These are phyloP conservation scores for Clanis bilineata DNA, from an alignment of 2,888 invertebrate genomes.

Conservation along the genomic window DNA sequence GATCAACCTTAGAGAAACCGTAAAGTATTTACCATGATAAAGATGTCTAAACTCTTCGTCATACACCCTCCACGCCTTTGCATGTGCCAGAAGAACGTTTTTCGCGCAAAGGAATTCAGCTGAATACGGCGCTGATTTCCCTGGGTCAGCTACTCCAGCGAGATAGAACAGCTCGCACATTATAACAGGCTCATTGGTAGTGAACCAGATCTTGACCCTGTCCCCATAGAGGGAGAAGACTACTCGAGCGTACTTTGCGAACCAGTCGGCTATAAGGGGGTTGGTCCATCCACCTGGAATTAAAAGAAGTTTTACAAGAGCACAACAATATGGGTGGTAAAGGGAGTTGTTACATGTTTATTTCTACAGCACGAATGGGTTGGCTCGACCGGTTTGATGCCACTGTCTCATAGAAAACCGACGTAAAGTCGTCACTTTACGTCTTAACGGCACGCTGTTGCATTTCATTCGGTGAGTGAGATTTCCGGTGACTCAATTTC, in stretches of 20 bases:
- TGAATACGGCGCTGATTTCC: slow-evolving; percentile 52
- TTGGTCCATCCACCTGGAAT: slow-evolving; percentile 83
- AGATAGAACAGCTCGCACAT: slow-evolving; percentile 65
- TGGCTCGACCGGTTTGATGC: too few relatives aligned
- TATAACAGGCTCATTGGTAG: slow-evolving; percentile 85
- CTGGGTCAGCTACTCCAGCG: slow-evolving; percentile 59
- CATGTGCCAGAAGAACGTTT: slow-evolving; percentile 85
- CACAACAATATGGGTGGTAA: too few relatives aligned
- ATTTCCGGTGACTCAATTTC: too few relatives aligned
- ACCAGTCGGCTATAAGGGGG: slow-evolving; percentile 80
- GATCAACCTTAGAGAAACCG: too few relatives aligned
- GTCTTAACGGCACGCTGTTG: too few relatives aligned
- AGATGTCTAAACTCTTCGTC: slow-evolving; percentile 72
- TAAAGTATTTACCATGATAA: slow-evolving; percentile 71
- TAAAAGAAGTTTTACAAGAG: slow-evolving; percentile 37
- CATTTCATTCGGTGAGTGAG: too few relatives aligned
- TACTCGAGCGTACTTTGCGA: slow-evolving; percentile 81
- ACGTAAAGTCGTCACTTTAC: too few relatives aligned
- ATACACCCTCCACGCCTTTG: slow-evolving; percentile 82
- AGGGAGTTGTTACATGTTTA: too few relatives aligned
- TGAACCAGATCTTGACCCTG: slow-evolving; percentile 84
- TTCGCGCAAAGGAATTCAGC: slow-evolving; percentile 83
- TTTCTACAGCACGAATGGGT: too few relatives aligned
- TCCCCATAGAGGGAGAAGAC: slow-evolving; percentile 79
- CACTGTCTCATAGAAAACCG: too few relatives aligned